phyloP scores from a whole-genome alignment of 2,113 vertebrate genomes.

The Chaenogobius annularis region DNA sequence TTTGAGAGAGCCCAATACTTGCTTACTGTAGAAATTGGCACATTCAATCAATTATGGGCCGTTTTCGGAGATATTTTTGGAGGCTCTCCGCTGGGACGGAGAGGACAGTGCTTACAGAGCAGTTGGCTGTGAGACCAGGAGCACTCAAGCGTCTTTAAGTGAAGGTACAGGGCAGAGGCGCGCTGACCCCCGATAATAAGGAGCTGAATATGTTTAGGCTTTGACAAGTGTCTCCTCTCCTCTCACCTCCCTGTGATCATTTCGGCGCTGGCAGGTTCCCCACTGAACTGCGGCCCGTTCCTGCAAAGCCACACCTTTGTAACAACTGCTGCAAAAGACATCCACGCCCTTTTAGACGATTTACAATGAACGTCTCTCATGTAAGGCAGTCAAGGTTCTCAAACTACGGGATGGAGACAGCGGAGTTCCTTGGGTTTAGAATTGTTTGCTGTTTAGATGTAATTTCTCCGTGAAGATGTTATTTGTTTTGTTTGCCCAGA shows the following conservation, averaged over 20 bases:
- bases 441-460: no score
- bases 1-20: neutral
- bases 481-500: neutral
- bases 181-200: constrained; percentile 63
- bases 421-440: neutral
- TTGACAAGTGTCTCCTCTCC: constrained; percentile 53
- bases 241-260: constrained; percentile 58
- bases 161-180: constrained; percentile 49
- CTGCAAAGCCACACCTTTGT: constrained; percentile 23
- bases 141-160: constrained; percentile 55
- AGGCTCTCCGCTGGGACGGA: constrained; percentile 22
- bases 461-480: neutral
- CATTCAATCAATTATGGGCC: constrained; percentile 9
- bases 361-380: constrained; percentile 35
- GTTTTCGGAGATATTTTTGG: neutral
- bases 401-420: neutral
- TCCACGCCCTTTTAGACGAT: constrained; percentile 30
- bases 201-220: constrained; percentile 62
- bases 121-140: constrained; percentile 57
- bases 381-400: constrained; percentile 3
- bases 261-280: constrained; percentile 56
- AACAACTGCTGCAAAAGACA: constrained; percentile 32
- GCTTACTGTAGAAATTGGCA: neutral
- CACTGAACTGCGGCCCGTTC: constrained; percentile 34
- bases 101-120: constrained; percentile 52